Base-by-base conservation (phyloP, 1,140 invertebrate genomes). In the Latrodectus geometricus region DNA sequence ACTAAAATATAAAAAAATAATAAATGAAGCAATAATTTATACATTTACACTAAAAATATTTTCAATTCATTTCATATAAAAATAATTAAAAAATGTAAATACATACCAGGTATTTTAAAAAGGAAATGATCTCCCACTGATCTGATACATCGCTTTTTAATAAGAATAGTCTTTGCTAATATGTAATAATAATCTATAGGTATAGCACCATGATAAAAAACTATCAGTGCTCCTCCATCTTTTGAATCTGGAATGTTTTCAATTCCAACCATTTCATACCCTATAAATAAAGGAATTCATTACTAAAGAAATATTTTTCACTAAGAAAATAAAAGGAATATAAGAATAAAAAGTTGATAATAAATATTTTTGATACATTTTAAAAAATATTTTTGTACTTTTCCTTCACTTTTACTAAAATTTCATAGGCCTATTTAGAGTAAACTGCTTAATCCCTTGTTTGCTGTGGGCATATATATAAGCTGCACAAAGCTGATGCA, bases 131-230 rank as follows among this genome's bases (percentile, higher is more conserved):
- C 98, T 8, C 95, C 98, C 12, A 99, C 97, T 15, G 96, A 95
- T 90, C 97, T 95, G 54, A 99, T 94, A 15, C 97, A 92, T 85
- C 95, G 93, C 72, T 96, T 95, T 89, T 95, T 97, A 68, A 95
- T 93, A 48, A 99, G 90, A 88, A 96, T 92, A 90, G 95, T 93
- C 90, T 96, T 95, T 0, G 97, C 94, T 87, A 96, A 94, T 88
- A 99, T 94, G 93, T 99, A 99, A 92, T 99, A 99, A 90, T 99
- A 93, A 92, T 99, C 98, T 73, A 99, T 94, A 8, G 98, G 98
- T 88, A 99, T 94, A 11, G 98, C 97, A 48, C 98, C 98, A 92
- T 99, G 98, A 90, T 99, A 99, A 91, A 97, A 99, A 73, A 99
- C 95, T 82, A 99, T 93, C 48, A 99, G 91, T 72, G 96, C 97